Percentiles rank a stretch among this genome's conserved stretches.
These are phyloP conservation scores for Aphidoletes aphidimyza DNA, from an alignment of 2,888 invertebrate species.

Conservation along the genomic window DNA sequence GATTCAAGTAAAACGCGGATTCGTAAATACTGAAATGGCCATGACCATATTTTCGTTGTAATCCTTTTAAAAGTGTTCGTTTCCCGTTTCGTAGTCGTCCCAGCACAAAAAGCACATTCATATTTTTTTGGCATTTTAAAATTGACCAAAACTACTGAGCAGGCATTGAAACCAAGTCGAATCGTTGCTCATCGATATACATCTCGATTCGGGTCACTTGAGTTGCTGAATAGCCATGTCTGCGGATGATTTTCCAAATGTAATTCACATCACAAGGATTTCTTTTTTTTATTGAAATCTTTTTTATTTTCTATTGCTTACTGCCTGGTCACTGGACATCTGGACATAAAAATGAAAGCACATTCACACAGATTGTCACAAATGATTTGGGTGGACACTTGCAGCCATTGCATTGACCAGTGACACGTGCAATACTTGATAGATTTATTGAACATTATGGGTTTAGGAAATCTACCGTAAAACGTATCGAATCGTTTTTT, in stretches of 20 bases:
- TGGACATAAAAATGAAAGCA: too few relatives aligned
- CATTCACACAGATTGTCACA: too few relatives aligned
- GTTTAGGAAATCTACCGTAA: too few relatives aligned
- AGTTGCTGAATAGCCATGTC: background rate
- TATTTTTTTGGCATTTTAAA: slow-evolving; percentile 12
- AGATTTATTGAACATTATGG: too few relatives aligned
- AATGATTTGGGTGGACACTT: too few relatives aligned
- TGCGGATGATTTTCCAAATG: slow-evolving; percentile 7
- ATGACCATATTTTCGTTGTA: slow-evolving; percentile 40
- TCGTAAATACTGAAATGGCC: background rate
- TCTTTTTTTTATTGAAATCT: background rate
- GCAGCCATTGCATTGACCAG: too few relatives aligned
- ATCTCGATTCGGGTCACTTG: background rate
- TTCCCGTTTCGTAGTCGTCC: background rate
- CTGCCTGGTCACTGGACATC: background rate
- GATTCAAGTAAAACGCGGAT: background rate
- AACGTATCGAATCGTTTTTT: too few relatives aligned
- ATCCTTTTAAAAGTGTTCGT: slow-evolving; percentile 18
- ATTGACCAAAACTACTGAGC: background rate
- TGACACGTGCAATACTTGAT: too few relatives aligned
- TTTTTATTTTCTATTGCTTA: background rate
- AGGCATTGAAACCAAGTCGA: background rate
- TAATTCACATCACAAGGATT: background rate
- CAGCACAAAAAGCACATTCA: background rate
- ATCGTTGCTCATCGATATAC: background rate